Percentiles rank a stretch among this genome's conserved stretches.
Evolutionary conservation across 2,113 vertebrate species (phyloP).

Genomic region (Rhineura floridana): DNA sequence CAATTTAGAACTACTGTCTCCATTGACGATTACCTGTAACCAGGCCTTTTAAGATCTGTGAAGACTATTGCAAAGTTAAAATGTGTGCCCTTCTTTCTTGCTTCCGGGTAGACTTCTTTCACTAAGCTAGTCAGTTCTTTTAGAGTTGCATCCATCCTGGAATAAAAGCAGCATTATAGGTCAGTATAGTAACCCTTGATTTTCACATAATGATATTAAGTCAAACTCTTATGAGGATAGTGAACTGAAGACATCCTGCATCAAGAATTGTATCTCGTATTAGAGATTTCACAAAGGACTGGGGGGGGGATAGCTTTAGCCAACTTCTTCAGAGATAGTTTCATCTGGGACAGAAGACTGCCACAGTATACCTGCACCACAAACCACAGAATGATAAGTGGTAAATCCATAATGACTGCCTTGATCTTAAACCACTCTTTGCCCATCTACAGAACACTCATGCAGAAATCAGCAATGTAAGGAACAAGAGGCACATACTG

Average conservation of each 20-base stretch:
- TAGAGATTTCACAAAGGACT: background rate
- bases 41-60: conserved; percentile 90
- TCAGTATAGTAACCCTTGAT: background rate
- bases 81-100: conserved; percentile 96
- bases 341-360: background rate
- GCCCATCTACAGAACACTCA: background rate
- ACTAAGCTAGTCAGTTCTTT: conserved; percentile 96
- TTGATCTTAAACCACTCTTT: too few species aligned
- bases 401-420: too few species aligned
- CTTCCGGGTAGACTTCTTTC: conserved; percentile 97
- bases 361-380: background rate
- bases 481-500: too few species aligned
- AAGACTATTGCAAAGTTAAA: conserved; percentile 97
- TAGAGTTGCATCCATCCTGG: conserved; percentile 97
- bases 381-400: too few species aligned
- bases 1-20: background rate
- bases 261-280: background rate
- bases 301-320: background rate
- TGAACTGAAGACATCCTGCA: background rate
- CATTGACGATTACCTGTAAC: conserved; percentile 83
- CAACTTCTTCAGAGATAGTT: background rate
- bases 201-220: background rate
- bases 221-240: background rate
- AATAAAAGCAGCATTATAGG: conserved; percentile 1
- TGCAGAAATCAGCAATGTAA: background rate